Evolutionary conservation across 1,140 invertebrate species (phyloP).

Genomic region (Physella acuta): DNA sequence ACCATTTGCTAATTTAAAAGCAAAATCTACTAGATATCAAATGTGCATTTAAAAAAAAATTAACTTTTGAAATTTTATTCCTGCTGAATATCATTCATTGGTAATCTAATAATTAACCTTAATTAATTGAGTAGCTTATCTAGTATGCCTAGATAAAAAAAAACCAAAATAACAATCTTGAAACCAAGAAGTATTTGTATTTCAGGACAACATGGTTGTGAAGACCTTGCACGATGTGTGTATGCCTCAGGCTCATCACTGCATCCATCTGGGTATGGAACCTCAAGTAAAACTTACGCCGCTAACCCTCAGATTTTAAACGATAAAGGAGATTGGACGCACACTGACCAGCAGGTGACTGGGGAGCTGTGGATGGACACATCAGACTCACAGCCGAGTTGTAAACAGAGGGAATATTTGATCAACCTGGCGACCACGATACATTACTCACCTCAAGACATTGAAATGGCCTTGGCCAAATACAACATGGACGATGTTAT

Average conservation of each 20-base stretch:
- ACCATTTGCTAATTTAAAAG: too few relatives aligned
- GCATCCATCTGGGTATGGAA: neutral
- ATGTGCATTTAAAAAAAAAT: too few relatives aligned
- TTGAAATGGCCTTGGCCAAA: constrained; percentile 37
- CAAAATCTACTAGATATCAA: too few relatives aligned
- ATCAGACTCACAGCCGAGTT: neutral
- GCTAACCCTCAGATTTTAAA: neutral
- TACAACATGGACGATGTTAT: constrained; percentile 35
- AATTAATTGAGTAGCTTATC: too few relatives aligned
- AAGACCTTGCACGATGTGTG: neutral
- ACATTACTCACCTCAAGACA: constrained; percentile 33
- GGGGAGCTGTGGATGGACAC: neutral
- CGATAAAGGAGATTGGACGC: neutral
- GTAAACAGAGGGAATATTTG: constrained; percentile 29
- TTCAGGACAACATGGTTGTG: too few relatives aligned
- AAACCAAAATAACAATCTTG: too few relatives aligned
- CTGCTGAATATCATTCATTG: too few relatives aligned
- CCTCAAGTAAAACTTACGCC: neutral
- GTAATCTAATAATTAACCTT: too few relatives aligned
- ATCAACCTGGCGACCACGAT: constrained; percentile 32
- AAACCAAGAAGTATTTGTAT: too few relatives aligned
- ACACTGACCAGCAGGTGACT: neutral
- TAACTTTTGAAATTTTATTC: too few relatives aligned
- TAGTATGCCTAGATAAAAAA: too few relatives aligned
- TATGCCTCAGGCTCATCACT: neutral